Evolutionary conservation across 2,113 vertebrate genomes (phyloP), one percentile per base, ranked within the genome.

Genomic region (Illadopsis cleaveri): DNA sequence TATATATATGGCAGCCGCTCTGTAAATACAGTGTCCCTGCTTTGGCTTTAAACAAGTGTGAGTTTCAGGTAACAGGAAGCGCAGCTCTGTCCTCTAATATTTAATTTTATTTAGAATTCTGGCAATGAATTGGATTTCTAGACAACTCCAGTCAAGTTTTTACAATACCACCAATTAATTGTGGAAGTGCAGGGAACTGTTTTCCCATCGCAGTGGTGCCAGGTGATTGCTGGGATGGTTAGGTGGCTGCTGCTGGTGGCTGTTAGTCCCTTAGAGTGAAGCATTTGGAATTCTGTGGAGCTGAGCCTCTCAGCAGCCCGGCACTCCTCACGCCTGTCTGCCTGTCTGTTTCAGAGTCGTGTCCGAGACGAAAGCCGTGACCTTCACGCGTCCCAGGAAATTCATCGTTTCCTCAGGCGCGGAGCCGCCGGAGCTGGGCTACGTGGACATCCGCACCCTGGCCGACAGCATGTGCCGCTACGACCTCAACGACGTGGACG

Each of bases 391-490:
- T 30, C 99, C 99, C 38, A 99, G 99, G 98, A 99, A 99, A 71
- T 96, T 99, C 89, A 99, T 99, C 25, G 97, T 98, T 10, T 99
- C 99, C 0, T 99, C 99, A 0, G 98, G 98, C 33, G 93, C 98
- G 0, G 99, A 99, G 98, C 98, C 98, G 0, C 98, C 98, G 0
- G 98, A 98, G 66, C 95, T 99, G 94, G 99, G 99, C 66, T 99
- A 99, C 2, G 98, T 99, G 28, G 99, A 99, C 95, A 98, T 99
- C 71, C 98, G 98, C 6, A 98, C 99, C 0, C 97, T 99, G 96
- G 99, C 99, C 0, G 99, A 99, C 61, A 98, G 98, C 1, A 95
- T 98, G 48, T 99, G 99, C 64, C 99, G 99, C 44, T 99, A 99
- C 4, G 99, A 99, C 94, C 98, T 99, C 95, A 98, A 98, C 11